Conservation (phyloP, 1,140 invertebrate species). For the Acromyrmex charruanus region DNA sequence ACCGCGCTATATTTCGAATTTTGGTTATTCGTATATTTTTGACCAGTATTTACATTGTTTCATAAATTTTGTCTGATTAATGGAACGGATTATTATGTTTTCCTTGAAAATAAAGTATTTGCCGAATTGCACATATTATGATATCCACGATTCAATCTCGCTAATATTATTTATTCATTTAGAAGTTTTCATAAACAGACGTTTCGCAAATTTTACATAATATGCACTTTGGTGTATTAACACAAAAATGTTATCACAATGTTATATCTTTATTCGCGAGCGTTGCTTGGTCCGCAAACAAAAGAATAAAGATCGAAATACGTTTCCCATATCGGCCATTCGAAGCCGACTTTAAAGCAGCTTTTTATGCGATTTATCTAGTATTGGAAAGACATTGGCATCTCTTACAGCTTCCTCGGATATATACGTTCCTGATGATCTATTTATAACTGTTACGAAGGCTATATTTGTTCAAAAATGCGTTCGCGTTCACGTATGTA, state of each 20-base stretch:
- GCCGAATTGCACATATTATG: not conserved
- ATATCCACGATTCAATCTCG: slow-evolving; percentile 3
- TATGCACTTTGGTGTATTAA: not conserved
- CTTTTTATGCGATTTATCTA: slow-evolving; percentile 38
- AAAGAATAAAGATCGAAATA: slow-evolving; percentile 18
- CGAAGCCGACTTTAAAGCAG: slow-evolving; percentile 13
- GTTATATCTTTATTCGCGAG: not conserved
- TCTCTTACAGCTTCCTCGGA: slow-evolving; percentile 9
- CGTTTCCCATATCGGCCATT: not conserved
- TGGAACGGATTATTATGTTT: slow-evolving; percentile 23
- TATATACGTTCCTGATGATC: slow-evolving; percentile 35
- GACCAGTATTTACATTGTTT: slow-evolving; percentile 43
- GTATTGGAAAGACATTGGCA: slow-evolving; percentile 53
- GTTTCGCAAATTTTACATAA: slow-evolving; percentile 12
- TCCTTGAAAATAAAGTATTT: slow-evolving; percentile 54
- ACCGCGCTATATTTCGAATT: slow-evolving; percentile 22
- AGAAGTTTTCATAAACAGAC: slow-evolving; percentile 29
- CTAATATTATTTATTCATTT: slow-evolving; percentile 14
- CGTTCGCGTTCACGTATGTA: not conserved
- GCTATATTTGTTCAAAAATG: not conserved
- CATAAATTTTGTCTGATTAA: slow-evolving; percentile 29
- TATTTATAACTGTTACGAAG: not conserved
- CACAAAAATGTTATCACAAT: slow-evolving; percentile 12
- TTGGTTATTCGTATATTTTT: slow-evolving; percentile 19
- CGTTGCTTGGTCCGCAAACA: not conserved